Conservation (phyloP, 2,797 vertebrate genomes). For the Myripristis jacobus region DNA sequence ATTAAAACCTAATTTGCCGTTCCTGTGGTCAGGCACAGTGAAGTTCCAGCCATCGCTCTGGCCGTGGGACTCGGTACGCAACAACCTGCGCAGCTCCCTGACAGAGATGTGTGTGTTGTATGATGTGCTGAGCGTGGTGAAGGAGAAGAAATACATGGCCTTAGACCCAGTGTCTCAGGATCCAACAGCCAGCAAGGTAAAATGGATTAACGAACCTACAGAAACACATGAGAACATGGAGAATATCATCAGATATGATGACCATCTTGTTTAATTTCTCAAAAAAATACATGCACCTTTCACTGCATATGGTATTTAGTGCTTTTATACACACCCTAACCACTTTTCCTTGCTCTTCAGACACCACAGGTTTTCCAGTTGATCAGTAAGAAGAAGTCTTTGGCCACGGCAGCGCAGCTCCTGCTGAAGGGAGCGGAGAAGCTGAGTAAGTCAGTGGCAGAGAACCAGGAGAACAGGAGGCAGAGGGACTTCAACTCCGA, state of each 20-base stretch:
- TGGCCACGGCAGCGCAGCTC: constrained; percentile 94
- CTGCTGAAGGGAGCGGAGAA: constrained; percentile 95
- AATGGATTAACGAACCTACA: no score
- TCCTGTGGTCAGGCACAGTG: constrained; percentile 84
- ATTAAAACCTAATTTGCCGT: not conserved
- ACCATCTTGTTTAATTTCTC: not conserved
- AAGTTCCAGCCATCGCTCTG: constrained; percentile 98
- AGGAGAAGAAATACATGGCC: constrained; percentile 98
- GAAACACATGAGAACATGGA: not conserved
- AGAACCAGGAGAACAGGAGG: constrained; percentile 94
- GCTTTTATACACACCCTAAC: no score
- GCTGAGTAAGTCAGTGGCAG: constrained; percentile 92
- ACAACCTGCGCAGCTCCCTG: constrained; percentile 91
- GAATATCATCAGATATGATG: not conserved
- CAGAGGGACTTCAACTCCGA: constrained; percentile 98
- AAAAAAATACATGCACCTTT: not conserved
- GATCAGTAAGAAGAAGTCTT: constrained; percentile 95
- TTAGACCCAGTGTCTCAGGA: constrained; percentile 96
- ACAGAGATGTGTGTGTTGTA: constrained; percentile 98
- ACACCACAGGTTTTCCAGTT: constrained; percentile 94
- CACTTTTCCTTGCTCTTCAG: constrained; percentile 65
- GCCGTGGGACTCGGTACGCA: constrained; percentile 98
- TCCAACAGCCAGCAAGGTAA: constrained; percentile 78
- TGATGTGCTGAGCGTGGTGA: constrained; percentile 95
- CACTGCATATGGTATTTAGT: no score